Conservation (phyloP, 2,888 invertebrate species). For the Serripes groenlandicus region DNA sequence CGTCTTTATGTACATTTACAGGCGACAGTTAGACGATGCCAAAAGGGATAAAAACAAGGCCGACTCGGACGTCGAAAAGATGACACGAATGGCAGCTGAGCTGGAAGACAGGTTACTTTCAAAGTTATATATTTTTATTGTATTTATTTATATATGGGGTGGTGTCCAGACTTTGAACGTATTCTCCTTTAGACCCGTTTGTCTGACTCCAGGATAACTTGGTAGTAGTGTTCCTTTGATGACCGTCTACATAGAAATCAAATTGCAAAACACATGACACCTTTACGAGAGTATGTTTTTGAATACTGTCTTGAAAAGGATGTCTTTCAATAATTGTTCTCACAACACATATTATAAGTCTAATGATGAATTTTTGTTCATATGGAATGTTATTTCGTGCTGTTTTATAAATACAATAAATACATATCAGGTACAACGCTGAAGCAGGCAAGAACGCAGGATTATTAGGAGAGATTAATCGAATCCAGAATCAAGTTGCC, state of each 20-base stretch:
- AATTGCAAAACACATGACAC: no score
- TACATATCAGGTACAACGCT: conserved; percentile 26
- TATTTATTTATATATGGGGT: neutral
- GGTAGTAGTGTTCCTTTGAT: no score
- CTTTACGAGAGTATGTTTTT: no score
- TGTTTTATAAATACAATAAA: neutral
- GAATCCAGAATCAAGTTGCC: conserved; percentile 21
- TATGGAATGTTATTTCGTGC: neutral
- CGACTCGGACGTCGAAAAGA: conserved; percentile 37
- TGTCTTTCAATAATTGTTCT: neutral
- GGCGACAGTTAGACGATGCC: conserved; percentile 40
- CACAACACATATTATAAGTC: neutral
- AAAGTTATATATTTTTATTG: no score
- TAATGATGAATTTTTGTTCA: neutral
- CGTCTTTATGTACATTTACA: no score
- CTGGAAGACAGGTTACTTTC: conserved; percentile 57
- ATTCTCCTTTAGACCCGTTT: no score
- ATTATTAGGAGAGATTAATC: conserved; percentile 29
- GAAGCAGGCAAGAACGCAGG: conserved; percentile 41
- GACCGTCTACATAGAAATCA: no score
- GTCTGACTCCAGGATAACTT: no score
- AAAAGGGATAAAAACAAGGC: conserved; percentile 46
- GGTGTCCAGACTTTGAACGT: no score
- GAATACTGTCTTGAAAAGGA: neutral
- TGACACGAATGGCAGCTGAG: conserved; percentile 32